Conservation (phyloP, 2,888 invertebrate species). For the Drosophila pegasa region DNA sequence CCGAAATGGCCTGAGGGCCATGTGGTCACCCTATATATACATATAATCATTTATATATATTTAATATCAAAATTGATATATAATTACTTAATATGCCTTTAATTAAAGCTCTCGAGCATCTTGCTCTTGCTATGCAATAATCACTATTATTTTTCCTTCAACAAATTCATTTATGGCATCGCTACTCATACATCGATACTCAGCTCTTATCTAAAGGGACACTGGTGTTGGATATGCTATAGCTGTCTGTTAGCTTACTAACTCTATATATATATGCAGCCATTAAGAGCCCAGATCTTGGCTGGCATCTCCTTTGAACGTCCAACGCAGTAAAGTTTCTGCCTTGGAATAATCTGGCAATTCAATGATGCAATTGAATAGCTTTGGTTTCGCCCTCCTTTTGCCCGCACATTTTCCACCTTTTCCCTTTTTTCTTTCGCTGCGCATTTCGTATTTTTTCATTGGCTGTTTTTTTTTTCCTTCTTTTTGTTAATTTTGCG, state of each 20-base stretch:
- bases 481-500: conserved; percentile 41
- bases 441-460: conserved; percentile 23
- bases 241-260: too few relatives aligned
- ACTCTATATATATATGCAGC: too few relatives aligned
- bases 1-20: too few relatives aligned
- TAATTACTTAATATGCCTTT: too few relatives aligned
- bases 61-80: too few relatives aligned
- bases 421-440: neutral
- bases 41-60: too few relatives aligned
- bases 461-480: conserved; percentile 12
- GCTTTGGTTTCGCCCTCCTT: conserved; percentile 50
- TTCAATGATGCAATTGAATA: conserved; percentile 71
- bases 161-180: neutral
- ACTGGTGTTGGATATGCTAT: too few relatives aligned
- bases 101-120: too few relatives aligned
- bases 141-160: neutral
- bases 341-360: conserved; percentile 46
- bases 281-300: conserved; percentile 9
- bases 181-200: neutral
- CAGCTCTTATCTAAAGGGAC: too few relatives aligned
- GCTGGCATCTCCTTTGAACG: conserved; percentile 31
- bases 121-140: neutral
- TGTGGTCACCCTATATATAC: too few relatives aligned
- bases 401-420: conserved; percentile 22
- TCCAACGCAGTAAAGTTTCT: conserved; percentile 24